Base-by-base conservation (phyloP, 2,797 vertebrate genomes). In the Lepidocolaptes lacrymiger region DNA sequence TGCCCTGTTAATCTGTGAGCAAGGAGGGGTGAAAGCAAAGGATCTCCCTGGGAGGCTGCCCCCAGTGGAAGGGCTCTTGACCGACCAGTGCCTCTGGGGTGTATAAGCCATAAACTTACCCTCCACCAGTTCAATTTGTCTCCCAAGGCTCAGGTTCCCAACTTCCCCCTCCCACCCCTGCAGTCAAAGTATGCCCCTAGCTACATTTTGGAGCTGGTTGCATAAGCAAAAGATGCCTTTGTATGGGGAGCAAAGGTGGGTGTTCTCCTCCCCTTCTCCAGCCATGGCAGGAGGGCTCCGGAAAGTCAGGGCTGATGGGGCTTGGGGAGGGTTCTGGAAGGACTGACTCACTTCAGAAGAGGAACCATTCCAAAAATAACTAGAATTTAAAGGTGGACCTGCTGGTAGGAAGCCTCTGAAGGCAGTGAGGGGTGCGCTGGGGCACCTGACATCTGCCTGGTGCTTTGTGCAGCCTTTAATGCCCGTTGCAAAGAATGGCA, bases 221-320 rank as follows among this genome's bases (percentile, higher is more conserved):
- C 41, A 49, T n/a, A 59, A 64, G 39, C 12, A 68, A 56, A 44
- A 86, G 1, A 12, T 0, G 0, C 22, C 32, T 93, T 75, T 56
- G 24, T 36, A 17, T 16, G 41, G 13, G 23, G n/a, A 74, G 16
- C 10, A 56, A 66, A 85, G 8, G 62, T 0, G 9, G 30, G 12
- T 62, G 51, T 12, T 58, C 54, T 75, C 34, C 44, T 68, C 22
- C 69, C 12, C 26, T 86, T 80, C n/a, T 21, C 41, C 66, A 68
- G 1, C 28, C 37, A 27, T 36, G 4, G 27, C 6, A 30, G 34
- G 7, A 30, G 49, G 34, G 13, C 58, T 68, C 20, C 0, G 4
- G 22, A 49, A 6, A 61, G 49, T 43, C 28, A 20, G 44, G 55
- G 63, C 63, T 89, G 36, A 32, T 20, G n/a, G 43, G 7, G 3